phyloP scores from a whole-genome alignment of 2,113 vertebrate genomes.

The Phylloscopus trochiloides region DNA sequence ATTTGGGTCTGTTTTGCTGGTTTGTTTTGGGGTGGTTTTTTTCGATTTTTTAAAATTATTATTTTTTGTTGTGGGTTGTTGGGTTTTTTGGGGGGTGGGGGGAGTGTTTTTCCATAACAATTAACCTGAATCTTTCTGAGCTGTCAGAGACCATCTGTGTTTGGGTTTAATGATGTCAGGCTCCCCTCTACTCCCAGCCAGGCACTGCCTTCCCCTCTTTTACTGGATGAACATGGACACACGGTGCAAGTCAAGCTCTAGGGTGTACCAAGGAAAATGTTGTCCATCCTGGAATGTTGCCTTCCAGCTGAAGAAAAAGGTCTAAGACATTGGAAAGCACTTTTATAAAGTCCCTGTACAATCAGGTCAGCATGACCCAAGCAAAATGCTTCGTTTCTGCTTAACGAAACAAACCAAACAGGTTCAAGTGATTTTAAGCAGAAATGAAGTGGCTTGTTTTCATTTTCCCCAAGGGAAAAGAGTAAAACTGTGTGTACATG shows the following conservation, averaged over 20 bases:
- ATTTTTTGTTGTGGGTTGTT: neutral
- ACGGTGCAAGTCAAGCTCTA: neutral
- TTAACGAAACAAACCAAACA: constrained; percentile 17
- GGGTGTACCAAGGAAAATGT: neutral
- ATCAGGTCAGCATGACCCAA: constrained; percentile 11
- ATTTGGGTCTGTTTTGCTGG: neutral
- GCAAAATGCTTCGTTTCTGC: neutral
- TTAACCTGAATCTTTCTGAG: neutral
- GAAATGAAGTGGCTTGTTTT: neutral
- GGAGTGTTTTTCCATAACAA: neutral
- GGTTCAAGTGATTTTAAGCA: neutral
- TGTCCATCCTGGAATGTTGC: neutral
- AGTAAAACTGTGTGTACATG: neutral
- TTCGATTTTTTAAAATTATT: neutral
- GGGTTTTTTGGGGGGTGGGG: neutral
- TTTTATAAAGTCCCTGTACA: neutral
- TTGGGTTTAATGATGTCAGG: neutral
- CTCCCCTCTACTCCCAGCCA: neutral
- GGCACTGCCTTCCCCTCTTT: neutral
- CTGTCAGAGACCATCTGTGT: neutral
- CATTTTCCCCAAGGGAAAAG: neutral
- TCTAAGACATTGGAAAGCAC: neutral
- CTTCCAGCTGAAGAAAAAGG: neutral
- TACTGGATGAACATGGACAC: neutral
- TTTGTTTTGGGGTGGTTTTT: neutral